A percentile compares a stretch with the other conserved stretches of the same genome.
Conservation (phyloP, 2,888 invertebrate species). For the Arrhopalites spinosus region DNA sequence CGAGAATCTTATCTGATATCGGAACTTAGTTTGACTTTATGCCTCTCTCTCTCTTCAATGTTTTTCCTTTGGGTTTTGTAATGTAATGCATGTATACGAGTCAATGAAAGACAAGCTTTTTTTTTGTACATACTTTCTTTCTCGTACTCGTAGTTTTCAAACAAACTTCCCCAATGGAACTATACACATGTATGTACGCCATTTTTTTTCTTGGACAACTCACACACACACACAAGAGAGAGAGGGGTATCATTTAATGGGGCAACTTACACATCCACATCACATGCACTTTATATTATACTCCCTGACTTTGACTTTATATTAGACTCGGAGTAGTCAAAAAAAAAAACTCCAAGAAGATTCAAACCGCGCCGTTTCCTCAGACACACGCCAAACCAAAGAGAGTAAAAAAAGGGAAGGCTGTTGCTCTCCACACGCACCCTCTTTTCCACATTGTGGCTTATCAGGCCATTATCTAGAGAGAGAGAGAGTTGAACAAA, state of each 20-base stretch:
- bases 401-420: neutral
- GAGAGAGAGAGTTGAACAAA: neutral
- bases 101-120: no score
- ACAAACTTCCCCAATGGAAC: no score
- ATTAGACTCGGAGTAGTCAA: neutral
- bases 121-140: no score
- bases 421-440: constrained; percentile 5
- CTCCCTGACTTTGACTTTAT: neutral
- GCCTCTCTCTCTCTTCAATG: neutral
- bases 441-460: neutral
- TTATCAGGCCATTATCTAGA: constrained; percentile 9
- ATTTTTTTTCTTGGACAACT: no score
- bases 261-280: no score
- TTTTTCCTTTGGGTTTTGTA: neutral
- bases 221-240: no score
- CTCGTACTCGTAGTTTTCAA: no score
- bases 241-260: no score
- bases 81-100: neutral
- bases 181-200: no score
- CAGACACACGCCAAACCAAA: no score
- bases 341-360: neutral
- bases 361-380: neutral
- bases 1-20: constrained; percentile 14
- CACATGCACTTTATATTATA: no score
- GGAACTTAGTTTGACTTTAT: constrained; percentile 8